Base-by-base conservation (phyloP, 2,113 vertebrate genomes). In the Micromys minutus region DNA sequence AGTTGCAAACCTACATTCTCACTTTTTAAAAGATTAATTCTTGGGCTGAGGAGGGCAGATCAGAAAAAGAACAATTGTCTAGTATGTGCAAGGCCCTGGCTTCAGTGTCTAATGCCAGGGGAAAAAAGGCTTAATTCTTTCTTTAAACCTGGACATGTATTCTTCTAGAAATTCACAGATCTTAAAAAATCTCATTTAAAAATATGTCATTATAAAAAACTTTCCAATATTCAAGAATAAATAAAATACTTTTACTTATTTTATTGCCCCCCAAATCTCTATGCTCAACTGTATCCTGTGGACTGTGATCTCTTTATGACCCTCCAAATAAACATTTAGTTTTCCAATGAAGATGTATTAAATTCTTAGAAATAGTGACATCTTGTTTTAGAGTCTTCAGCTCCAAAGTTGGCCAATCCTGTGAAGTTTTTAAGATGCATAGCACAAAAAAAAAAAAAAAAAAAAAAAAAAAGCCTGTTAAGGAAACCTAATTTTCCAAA, bases 161-260 rank as follows among this genome's bases (percentile, higher is more conserved):
- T 89, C 57, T 42, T 92, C 59, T 87, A 91, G 31, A 97, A 96
- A 94, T 92, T 45, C 90, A 94, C n/a, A 77, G 61, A 63, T 61
- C 31, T 88, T 93, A 71, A 86, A n/a, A 69, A 94, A 7, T 3
- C 61, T 57, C 76, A 36, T 96, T 85, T 61, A 31, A 90, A 95
- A 69, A 36, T 15, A 92, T 11, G 88, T 88, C 42, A 59, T 96
- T 80, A 29, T 69, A 42, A 47, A 80, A 94, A 90, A 89, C 69
- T 84, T 55, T 88, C 57, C 89, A 94, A 86, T 42, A 63, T 39
- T 63, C n/a, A 63, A 63, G n/a, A 79, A 7, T 80, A 84, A 86
- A 74, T 42, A 42, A 74, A 74, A 74, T 42, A 42, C 22, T 22
- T 72, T 22, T 72, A 72, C 42, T 74, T 71, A 74, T 74, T 74